phyloP scores from a whole-genome alignment of 2,113 vertebrate genomes.

The Jaculus jaculus region DNA sequence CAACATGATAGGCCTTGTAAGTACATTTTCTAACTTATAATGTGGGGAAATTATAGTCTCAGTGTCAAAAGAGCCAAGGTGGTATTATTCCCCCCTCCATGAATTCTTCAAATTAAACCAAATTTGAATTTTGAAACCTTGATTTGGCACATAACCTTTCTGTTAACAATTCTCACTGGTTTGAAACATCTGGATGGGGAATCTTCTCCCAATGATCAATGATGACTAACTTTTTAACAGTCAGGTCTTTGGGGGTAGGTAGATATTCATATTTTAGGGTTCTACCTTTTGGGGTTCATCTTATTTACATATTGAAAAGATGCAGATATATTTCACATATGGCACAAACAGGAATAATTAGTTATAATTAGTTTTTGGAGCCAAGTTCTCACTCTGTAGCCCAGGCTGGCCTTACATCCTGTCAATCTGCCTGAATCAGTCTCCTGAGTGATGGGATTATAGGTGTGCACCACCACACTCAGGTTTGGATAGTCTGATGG shows the following conservation, averaged over 20 bases:
- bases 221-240: background rate
- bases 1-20: slow-evolving; percentile 75
- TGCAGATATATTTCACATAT: background rate
- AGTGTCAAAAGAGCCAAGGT: background rate
- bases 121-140: slow-evolving; percentile 44
- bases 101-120: background rate
- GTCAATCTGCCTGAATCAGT: background rate
- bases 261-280: background rate
- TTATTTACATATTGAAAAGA: background rate
- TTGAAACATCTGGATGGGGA: background rate
- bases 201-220: background rate
- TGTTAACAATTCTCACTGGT: background rate
- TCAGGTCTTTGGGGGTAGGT: background rate
- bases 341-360: background rate
- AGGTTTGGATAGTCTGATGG: too few relatives aligned
- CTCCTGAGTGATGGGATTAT: background rate
- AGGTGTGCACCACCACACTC: background rate
- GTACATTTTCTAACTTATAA: slow-evolving; percentile 66
- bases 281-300: background rate
- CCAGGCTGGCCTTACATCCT: background rate
- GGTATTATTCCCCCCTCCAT: background rate
- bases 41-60: background rate
- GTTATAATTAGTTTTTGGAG: background rate
- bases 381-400: background rate
- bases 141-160: background rate